A percentile compares a stretch with the other conserved stretches of the same genome.
phyloP scores from a whole-genome alignment of 1,140 invertebrate genomes.

The Ridgeia piscesae region DNA sequence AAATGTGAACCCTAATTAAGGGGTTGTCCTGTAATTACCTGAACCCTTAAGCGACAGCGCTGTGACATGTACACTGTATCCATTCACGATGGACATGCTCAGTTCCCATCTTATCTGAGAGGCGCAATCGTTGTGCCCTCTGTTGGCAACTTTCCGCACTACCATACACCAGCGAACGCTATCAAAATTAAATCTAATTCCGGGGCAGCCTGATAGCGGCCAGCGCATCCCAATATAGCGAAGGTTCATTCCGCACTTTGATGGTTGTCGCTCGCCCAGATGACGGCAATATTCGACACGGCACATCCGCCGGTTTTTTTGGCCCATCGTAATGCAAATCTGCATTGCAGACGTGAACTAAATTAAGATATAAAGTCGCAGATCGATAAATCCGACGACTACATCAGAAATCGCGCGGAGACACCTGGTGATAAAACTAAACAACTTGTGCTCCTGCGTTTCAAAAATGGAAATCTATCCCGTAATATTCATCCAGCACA shows the following conservation, averaged over 20 bases:
- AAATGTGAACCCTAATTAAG: background rate
- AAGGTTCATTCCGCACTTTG: background rate
- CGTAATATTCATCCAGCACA: background rate
- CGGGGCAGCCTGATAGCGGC: background rate
- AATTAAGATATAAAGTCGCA: background rate
- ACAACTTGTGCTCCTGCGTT: background rate
- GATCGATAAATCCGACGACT: background rate
- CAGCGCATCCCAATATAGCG: background rate
- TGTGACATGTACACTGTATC: background rate
- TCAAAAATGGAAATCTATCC: background rate
- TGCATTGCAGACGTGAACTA: background rate
- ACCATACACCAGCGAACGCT: background rate
- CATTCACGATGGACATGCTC: background rate
- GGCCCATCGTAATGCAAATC: background rate
- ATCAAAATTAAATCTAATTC: conserved; percentile 2
- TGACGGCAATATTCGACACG: background rate
- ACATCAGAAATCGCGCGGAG: background rate
- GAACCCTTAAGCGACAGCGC: background rate
- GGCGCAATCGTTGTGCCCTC: background rate
- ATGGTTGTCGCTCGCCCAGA: background rate
- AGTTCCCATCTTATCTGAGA: background rate
- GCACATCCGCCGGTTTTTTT: background rate
- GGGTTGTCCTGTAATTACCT: background rate
- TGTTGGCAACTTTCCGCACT: background rate
- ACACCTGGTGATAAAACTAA: background rate